phyloP scores from a whole-genome alignment of 2,113 vertebrate genomes.

The Jacana jacana region DNA sequence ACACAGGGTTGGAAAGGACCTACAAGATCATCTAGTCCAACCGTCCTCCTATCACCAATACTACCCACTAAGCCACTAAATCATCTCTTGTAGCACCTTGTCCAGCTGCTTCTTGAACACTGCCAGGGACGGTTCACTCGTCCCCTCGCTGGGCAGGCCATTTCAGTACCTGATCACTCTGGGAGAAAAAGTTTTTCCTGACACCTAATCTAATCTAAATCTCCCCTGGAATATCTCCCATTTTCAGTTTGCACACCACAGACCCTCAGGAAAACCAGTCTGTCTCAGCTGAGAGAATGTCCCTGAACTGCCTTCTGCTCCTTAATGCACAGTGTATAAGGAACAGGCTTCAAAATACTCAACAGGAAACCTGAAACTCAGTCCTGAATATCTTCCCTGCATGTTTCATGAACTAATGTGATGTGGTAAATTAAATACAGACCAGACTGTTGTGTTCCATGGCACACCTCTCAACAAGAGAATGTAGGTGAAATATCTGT shows the following conservation, averaged over 20 bases:
- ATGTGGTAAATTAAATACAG: background rate
- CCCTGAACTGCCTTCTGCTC: background rate
- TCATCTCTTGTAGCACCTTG: no score
- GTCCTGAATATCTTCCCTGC: background rate
- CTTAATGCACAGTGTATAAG: background rate
- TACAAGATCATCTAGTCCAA: no score
- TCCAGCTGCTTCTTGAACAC: no score
- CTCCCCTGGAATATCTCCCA: no score
- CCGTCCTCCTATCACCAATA: no score
- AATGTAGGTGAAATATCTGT: background rate
- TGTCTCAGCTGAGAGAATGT: background rate
- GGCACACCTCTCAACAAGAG: background rate
- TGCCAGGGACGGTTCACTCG: no score
- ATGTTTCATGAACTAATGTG: background rate
- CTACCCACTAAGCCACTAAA: no score
- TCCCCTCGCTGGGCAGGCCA: no score
- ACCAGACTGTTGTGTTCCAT: accelerated
- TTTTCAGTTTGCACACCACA: background rate
- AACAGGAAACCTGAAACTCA: background rate
- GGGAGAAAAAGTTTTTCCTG: no score
- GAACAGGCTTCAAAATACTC: background rate
- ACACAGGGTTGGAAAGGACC: no score
- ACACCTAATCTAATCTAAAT: no score
- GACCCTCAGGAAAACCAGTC: background rate
- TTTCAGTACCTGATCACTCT: no score